Conservation (phyloP, 2,113 vertebrate genomes). For the Eulemur rufifrons region DNA sequence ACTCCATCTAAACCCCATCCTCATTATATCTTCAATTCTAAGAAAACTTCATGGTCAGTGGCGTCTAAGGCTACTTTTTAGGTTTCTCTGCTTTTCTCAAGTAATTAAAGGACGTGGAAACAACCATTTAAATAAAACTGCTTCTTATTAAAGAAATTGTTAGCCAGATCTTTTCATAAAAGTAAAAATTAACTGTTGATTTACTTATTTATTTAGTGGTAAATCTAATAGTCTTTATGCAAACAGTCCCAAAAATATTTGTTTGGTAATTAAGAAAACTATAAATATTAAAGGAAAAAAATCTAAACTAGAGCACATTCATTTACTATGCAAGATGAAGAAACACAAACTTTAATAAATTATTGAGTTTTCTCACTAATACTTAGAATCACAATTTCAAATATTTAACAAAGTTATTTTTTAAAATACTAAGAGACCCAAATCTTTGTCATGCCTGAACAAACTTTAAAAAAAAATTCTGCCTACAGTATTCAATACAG, state of each 20-base stretch:
- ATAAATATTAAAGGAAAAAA: neutral
- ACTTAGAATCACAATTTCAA: neutral
- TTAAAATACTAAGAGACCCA: neutral
- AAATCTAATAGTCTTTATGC: neutral
- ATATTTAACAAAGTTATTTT: neutral
- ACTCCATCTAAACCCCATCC: neutral
- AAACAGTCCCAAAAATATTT: neutral
- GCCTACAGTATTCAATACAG: neutral
- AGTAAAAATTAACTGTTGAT: neutral
- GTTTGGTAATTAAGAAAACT: neutral
- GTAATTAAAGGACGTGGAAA: neutral
- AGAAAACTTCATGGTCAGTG: neutral
- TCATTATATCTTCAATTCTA: neutral
- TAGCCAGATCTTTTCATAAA: neutral
- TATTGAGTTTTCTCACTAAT: neutral
- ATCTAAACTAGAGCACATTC: neutral
- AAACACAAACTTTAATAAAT: neutral
- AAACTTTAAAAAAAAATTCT: neutral
- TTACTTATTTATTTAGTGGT: neutral
- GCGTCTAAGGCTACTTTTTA: neutral
- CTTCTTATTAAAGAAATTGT: neutral
- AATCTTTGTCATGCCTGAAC: neutral
- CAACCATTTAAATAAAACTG: neutral
- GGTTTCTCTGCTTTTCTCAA: neutral
- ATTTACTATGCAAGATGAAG: neutral